These are phyloP conservation scores for Drosophila subobscura DNA, from an alignment of 1,140 invertebrate species.

Conservation along the genomic window DNA sequence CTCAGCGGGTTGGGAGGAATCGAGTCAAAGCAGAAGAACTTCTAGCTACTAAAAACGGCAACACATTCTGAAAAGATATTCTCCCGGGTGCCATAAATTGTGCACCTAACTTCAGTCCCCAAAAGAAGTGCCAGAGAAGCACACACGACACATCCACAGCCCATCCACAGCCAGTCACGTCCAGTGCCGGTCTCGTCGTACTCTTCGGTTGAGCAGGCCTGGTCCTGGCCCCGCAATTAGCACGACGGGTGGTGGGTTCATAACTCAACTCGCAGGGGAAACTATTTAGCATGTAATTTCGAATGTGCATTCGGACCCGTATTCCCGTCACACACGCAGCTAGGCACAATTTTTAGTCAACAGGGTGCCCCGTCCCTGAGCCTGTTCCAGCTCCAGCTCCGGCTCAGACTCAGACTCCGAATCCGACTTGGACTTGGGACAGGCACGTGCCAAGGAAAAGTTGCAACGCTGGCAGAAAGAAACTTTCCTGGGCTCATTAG, in stretches of 20 bases:
- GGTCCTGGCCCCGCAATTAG: slow-evolving; percentile 54
- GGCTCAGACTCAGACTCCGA: slow-evolving; percentile 22
- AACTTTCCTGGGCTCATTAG: slow-evolving; percentile 58
- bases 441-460: slow-evolving; percentile 52
- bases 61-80: too few relatives aligned
- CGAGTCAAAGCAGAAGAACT: too few relatives aligned
- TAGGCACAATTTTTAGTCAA: slow-evolving; percentile 29
- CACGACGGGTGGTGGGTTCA: slow-evolving; percentile 37
- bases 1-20: too few relatives aligned
- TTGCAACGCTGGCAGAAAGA: slow-evolving; percentile 47
- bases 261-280: slow-evolving; percentile 38
- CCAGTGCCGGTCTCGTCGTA: not conserved
- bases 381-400: slow-evolving; percentile 12
- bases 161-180: slow-evolving; percentile 52
- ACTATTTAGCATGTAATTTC: slow-evolving; percentile 53
- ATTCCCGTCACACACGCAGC: slow-evolving; percentile 38
- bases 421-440: slow-evolving; percentile 32
- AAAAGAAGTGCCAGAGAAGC: too few relatives aligned
- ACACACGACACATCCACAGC: not conserved
- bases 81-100: too few relatives aligned
- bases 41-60: too few relatives aligned
- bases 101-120: too few relatives aligned
- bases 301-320: slow-evolving; percentile 32
- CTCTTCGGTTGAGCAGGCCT: slow-evolving; percentile 13
- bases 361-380: not conserved